Base-by-base conservation (phyloP, 2,888 invertebrate genomes). In the Diplolepis rosae region DNA sequence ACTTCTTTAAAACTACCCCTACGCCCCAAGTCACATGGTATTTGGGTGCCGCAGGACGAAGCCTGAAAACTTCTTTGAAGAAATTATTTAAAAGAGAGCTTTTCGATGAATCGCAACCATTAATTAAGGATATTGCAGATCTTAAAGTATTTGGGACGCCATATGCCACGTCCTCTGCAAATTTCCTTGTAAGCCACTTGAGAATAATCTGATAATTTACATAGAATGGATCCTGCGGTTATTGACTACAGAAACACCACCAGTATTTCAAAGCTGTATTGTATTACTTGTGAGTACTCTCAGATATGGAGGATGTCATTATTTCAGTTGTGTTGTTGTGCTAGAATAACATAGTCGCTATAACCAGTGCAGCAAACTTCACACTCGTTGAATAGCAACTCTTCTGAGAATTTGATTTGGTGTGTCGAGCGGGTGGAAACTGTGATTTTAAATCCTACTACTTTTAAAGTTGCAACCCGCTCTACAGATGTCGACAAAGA, bases 41-140 rank as follows among this genome's bases (percentile, higher is more conserved):
- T 61, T 50, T 69, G 3, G 69, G 51, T 15, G 56, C 27, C 35
- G 61, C n/a, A 0, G 65, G 66, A 1, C 66, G 28, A 9, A 61
- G 30, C n/a, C 15, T 32, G 42, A 18, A 72, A 1, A 67, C n/a
- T 4, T 66, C 69, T 32, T 48, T 68, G n/a, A 68, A 65, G n/a
- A 71, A 68, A n/a, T n/a, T n/a, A n/a, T 18, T 48, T 2, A 48
- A 9, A 18, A 48, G 18, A 5, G 7, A 22, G 6, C 6, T 4
- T 18, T 18, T 6, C 2, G 48, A 22, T 6, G 18, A 3, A 9
- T 48, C 22, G 22, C 48, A 7, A 9, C 22, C 22, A 22, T 48
- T 48, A 22, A 48, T 7, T 22, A 48, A n/a, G 1, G 48, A 48
- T 18, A 48, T 48, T 5, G 48, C 48, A 9, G 18, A 48, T 22